These are phyloP conservation scores for Andrena minutula DNA, from an alignment of 2,888 invertebrate species.

Conservation along the genomic window DNA sequence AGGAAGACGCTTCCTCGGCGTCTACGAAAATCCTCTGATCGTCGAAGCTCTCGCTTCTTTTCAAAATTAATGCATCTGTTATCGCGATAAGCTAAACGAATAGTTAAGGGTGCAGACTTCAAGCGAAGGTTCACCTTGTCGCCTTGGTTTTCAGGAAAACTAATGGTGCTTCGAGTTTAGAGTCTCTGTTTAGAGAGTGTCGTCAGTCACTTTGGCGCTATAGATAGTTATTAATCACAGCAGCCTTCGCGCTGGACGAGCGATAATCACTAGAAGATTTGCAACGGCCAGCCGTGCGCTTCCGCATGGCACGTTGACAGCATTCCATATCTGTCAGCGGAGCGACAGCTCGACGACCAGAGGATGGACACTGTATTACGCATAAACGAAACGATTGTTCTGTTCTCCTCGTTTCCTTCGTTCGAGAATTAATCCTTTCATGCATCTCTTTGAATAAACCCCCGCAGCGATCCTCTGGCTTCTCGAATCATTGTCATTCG, in stretches of 20 bases:
- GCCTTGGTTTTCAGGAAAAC: background rate
- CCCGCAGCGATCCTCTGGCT: too few relatives aligned
- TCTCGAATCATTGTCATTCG: too few relatives aligned
- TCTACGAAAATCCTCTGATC: background rate
- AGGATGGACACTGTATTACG: background rate
- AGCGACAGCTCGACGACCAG: slow-evolving; percentile 18
- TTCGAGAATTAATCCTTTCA: background rate
- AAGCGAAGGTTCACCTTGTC: background rate
- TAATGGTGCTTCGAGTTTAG: background rate
- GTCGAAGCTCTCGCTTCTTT: background rate
- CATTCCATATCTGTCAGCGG: slow-evolving; percentile 63
- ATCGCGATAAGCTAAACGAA: background rate
- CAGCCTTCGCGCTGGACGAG: background rate
- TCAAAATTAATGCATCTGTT: background rate
- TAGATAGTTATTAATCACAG: slow-evolving; percentile 26
- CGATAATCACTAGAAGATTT: slow-evolving; percentile 47
- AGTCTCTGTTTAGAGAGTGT: background rate
- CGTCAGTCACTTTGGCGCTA: background rate
- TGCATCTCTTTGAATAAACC: too few relatives aligned
- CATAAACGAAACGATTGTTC: background rate
- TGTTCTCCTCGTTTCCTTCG: too few relatives aligned
- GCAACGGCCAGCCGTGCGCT: slow-evolving; percentile 28
- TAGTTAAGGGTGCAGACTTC: too few relatives aligned
- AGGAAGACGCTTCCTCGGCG: background rate
- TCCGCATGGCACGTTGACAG: slow-evolving; percentile 59